Percentiles rank a stretch among this genome's conserved stretches.
phyloP scores from a whole-genome alignment of 2,797 vertebrate species.

The Tokudaia muenninki region DNA sequence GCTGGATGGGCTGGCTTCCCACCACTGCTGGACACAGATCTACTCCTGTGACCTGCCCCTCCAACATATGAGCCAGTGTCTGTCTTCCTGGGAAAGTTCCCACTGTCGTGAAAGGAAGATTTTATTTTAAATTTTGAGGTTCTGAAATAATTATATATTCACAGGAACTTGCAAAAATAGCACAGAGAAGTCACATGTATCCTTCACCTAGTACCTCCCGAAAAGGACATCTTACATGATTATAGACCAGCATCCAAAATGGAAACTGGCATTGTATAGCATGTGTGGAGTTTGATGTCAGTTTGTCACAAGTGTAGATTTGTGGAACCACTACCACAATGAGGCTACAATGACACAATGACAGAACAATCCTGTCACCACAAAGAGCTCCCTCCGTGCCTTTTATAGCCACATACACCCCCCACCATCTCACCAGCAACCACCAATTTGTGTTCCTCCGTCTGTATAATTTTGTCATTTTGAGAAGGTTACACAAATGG shows the following conservation, averaged over 20 bases:
- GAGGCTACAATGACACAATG: neutral
- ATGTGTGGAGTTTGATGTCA: neutral
- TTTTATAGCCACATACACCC: neutral
- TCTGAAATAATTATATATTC: constrained; percentile 54
- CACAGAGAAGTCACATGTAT: neutral
- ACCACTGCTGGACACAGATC: neutral
- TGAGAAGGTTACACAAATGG: constrained; percentile 49
- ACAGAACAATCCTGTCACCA: neutral
- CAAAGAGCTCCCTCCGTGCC: neutral
- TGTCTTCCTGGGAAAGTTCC: neutral
- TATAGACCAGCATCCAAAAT: neutral
- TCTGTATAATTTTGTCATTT: constrained; percentile 59
- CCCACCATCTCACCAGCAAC: neutral
- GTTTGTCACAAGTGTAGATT: neutral
- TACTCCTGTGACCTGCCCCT: neutral
- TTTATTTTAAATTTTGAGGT: constrained; percentile 11
- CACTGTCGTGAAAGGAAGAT: neutral
- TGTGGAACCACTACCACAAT: neutral
- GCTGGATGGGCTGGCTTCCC: neutral
- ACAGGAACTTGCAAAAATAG: constrained; percentile 55
- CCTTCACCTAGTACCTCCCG: neutral
- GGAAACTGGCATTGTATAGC: neutral
- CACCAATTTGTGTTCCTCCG: constrained; percentile 23
- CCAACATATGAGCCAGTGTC: neutral
- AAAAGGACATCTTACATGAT: neutral